These are phyloP conservation scores for Amphipyra berbera DNA, from an alignment of 2,888 invertebrate genomes.

Conservation along the genomic window DNA sequence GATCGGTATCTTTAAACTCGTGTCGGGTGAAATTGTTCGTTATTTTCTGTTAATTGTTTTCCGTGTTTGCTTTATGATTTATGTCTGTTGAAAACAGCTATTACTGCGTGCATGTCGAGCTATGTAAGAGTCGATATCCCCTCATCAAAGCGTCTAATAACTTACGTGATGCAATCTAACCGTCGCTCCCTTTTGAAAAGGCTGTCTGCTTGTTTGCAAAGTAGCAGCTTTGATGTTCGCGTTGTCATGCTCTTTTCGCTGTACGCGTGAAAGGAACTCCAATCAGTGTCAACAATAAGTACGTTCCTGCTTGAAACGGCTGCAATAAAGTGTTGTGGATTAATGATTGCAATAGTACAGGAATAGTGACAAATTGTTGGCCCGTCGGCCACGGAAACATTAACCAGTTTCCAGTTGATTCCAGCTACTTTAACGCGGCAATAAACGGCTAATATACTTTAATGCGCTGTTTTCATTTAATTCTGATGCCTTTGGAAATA, in stretches of 20 bases:
- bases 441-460: conserved; percentile 49
- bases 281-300: conserved; percentile 56
- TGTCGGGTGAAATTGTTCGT: conserved; percentile 63
- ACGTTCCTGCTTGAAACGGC: conserved; percentile 36
- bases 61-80: conserved; percentile 64
- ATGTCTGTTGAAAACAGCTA: conserved; percentile 54
- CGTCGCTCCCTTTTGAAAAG: conserved; percentile 47
- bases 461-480: conserved; percentile 46
- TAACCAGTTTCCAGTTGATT: conserved; percentile 46
- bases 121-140: conserved; percentile 53
- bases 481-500: conserved; percentile 23
- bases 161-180: conserved; percentile 49
- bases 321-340: conserved; percentile 52
- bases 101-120: conserved; percentile 51
- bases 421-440: conserved; percentile 40
- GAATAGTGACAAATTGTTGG: conserved; percentile 50
- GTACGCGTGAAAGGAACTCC: conserved; percentile 50
- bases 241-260: conserved; percentile 45
- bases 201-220: conserved; percentile 36
- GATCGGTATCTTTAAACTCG: conserved; percentile 67
- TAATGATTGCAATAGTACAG: conserved; percentile 50
- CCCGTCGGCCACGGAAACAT: conserved; percentile 48
- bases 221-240: conserved; percentile 40
- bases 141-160: conserved; percentile 52
- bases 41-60: conserved; percentile 71